These are phyloP conservation scores for Scaptodrosophila latifasciaeformis DNA, from an alignment of 2,888 invertebrate genomes.

Conservation along the genomic window DNA sequence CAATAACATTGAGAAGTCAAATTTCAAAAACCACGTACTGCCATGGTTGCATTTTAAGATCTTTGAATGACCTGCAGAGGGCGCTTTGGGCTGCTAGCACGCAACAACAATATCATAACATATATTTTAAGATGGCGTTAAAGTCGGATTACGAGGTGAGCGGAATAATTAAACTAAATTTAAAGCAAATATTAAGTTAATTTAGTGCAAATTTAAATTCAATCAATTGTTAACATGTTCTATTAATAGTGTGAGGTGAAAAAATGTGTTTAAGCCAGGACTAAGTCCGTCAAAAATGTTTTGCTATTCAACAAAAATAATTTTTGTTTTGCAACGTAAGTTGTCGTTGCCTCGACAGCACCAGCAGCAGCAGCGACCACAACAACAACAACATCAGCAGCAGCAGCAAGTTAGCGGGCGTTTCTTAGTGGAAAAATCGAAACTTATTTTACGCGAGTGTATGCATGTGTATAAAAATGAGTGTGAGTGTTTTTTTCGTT, in stretches of 20 bases:
- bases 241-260: conserved; percentile 5
- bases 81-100: too few species aligned
- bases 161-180: conserved; percentile 44
- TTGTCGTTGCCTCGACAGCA: conserved; percentile 6
- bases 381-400: conserved; percentile 27
- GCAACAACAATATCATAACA: too few species aligned
- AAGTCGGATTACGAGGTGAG: conserved; percentile 75
- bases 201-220: conserved; percentile 43
- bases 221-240: conserved; percentile 49
- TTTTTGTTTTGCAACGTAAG: conserved; percentile 32
- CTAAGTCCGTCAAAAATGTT: conserved; percentile 8
- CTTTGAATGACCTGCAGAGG: too few species aligned
- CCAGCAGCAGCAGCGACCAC: conserved; percentile 26
- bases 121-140: too few species aligned
- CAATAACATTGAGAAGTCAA: too few species aligned
- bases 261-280: conserved; percentile 8
- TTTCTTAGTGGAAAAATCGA: conserved; percentile 58
- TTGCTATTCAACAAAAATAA: too few species aligned
- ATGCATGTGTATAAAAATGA: too few species aligned
- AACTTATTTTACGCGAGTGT: conserved; percentile 30
- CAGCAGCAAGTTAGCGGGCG: conserved; percentile 48
- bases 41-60: too few species aligned
- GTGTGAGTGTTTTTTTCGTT: conserved; percentile 32
- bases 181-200: conserved; percentile 46
- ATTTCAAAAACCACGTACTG: too few species aligned